Percentiles rank a stretch among this genome's conserved stretches.
These are phyloP conservation scores for Sebastes matsubarae DNA, from an alignment of 2,797 vertebrate species.

Conservation along the genomic window DNA sequence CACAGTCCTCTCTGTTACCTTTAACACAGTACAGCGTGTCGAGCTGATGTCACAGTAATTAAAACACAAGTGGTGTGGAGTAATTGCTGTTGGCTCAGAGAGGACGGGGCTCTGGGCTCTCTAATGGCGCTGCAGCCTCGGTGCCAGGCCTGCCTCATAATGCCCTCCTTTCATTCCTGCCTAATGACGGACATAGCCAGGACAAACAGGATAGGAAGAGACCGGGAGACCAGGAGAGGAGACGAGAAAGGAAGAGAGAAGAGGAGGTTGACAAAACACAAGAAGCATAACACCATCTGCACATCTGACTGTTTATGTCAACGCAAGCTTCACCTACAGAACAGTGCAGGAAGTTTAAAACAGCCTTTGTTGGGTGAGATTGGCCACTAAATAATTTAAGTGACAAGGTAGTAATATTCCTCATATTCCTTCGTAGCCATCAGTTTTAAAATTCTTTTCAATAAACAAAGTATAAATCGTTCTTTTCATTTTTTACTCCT, in stretches of 20 bases:
- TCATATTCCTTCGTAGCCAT: background rate
- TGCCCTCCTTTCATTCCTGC: slow-evolving; percentile 69
- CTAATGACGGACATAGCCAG: slow-evolving; percentile 66
- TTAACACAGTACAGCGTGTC: slow-evolving; percentile 33
- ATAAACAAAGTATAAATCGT: background rate
- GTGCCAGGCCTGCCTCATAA: slow-evolving; percentile 72
- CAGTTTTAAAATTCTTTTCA: background rate
- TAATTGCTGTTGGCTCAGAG: slow-evolving; percentile 61
- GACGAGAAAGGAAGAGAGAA: slow-evolving; percentile 3
- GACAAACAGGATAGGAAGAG: slow-evolving; percentile 43
- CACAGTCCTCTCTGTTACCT: slow-evolving; percentile 15
- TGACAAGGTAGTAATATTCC: background rate
- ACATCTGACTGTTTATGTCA: background rate
- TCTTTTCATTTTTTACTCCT: no score
- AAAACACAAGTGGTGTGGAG: slow-evolving; percentile 62
- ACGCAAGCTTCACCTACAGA: background rate
- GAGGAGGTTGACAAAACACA: slow-evolving; percentile 26
- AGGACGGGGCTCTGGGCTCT: slow-evolving; percentile 42
- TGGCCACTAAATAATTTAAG: background rate
- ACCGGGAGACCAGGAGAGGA: background rate
- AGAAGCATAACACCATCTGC: background rate
- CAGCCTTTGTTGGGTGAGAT: background rate
- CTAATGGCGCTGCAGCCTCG: slow-evolving; percentile 52
- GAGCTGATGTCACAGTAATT: slow-evolving; percentile 73
- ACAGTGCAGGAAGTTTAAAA: background rate